phyloP scores from a whole-genome alignment of 2,797 vertebrate species.

The Pangasius macronema region DNA sequence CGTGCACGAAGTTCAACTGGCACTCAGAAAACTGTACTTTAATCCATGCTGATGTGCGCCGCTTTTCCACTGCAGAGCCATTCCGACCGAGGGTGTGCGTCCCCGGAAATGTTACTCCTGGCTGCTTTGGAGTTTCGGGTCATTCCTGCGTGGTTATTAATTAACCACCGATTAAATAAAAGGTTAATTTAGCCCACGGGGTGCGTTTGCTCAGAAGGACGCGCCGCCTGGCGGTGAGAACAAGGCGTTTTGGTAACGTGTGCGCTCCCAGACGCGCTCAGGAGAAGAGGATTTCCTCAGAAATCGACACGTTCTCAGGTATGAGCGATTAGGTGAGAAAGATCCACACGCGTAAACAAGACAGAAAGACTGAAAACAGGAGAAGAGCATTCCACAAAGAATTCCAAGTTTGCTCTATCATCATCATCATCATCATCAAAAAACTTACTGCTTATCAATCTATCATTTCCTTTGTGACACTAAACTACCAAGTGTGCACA shows the following conservation, averaged over 20 bases:
- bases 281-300: neutral
- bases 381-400: neutral
- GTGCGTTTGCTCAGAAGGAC: neutral
- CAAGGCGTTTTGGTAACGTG: neutral
- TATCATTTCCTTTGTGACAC: neutral
- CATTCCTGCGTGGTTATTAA: conserved; percentile 5
- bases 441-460: too few relatives aligned
- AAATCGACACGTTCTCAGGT: too few relatives aligned
- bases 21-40: neutral
- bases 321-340: too few relatives aligned
- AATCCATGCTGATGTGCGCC: neutral
- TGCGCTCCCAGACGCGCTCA: conserved; percentile 1
- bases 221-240: conserved; percentile 23
- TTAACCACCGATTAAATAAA: conserved; percentile 10
- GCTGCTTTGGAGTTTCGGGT: neutral
- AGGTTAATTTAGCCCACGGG: conserved; percentile 1
- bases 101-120: neutral
- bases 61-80: neutral
- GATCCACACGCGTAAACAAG: neutral
- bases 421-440: neutral
- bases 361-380: neutral
- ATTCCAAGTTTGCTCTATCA: neutral
- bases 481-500: neutral
- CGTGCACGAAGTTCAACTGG: neutral
- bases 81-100: neutral